Evolutionary conservation across 2,797 vertebrate species (phyloP).

Genomic region (Bradypodion pumilum): DNA sequence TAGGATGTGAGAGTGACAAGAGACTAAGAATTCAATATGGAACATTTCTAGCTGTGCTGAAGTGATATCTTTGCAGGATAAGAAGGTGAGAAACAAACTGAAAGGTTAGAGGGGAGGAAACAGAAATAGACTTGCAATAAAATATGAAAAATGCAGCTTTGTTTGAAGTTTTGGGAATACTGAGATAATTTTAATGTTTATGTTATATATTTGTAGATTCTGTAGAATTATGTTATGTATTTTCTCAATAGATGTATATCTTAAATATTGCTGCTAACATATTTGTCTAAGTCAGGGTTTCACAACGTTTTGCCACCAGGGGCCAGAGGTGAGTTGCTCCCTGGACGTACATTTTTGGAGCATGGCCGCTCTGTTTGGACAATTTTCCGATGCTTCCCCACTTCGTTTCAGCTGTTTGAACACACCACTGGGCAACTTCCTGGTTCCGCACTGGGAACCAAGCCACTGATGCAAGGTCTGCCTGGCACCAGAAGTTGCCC

Average conservation of each 20-base stretch:
- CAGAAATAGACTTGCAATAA: slow-evolving; percentile 14
- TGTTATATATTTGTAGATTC: not conserved
- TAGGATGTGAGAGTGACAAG: slow-evolving; percentile 30
- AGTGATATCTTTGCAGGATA: slow-evolving; percentile 37
- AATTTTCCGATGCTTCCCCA: too few species aligned
- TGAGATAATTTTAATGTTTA: not conserved
- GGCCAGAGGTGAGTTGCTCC: too few species aligned
- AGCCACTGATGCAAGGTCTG: too few species aligned
- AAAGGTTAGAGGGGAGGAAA: slow-evolving; percentile 18
- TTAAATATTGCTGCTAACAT: not conserved
- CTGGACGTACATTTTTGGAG: too few species aligned
- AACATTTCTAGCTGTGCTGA: slow-evolving; percentile 54
- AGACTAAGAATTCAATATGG: slow-evolving; percentile 35
- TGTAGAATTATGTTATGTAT: not conserved
- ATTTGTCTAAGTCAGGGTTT: not conserved
- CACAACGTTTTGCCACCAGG: too few species aligned
- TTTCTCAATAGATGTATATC: not conserved
- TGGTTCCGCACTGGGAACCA: too few species aligned
- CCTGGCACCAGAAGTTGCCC: too few species aligned
- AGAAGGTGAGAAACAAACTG: slow-evolving; percentile 11
- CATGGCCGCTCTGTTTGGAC: too few species aligned
- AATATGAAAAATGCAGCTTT: not conserved
- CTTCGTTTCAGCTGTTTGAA: too few species aligned
- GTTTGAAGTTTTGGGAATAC: not conserved
- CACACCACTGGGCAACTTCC: too few species aligned